Conservation (phyloP, 2,888 invertebrate genomes). For the Andrena fulva region DNA sequence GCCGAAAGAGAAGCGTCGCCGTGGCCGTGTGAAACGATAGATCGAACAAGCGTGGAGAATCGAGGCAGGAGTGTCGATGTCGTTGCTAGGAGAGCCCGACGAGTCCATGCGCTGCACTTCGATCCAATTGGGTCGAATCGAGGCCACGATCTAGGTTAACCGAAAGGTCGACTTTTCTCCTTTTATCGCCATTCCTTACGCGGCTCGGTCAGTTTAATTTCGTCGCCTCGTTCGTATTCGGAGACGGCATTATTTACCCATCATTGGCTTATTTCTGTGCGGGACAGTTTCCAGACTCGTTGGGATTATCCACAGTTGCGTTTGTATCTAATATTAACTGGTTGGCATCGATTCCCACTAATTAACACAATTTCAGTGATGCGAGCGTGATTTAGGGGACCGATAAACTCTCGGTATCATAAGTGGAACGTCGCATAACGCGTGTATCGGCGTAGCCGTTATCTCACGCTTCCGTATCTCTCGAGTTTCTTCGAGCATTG, state of each 20-base stretch:
- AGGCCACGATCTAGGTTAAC: constrained; percentile 80
- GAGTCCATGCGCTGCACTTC: constrained; percentile 44
- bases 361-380: constrained; percentile 48
- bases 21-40: constrained; percentile 31
- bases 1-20: constrained; percentile 35
- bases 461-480: constrained; percentile 42
- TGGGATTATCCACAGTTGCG: too few relatives aligned
- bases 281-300: too few relatives aligned
- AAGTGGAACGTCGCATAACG: constrained; percentile 40
- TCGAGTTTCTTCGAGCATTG: constrained; percentile 38
- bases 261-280: too few relatives aligned
- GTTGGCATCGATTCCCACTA: constrained; percentile 31
- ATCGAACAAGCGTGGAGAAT: constrained; percentile 15
- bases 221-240: not conserved
- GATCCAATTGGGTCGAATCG: not conserved
- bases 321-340: too few relatives aligned
- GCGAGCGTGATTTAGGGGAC: constrained; percentile 39
- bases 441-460: not conserved
- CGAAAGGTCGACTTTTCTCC: constrained; percentile 69
- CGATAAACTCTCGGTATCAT: constrained; percentile 42
- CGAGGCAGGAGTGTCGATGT: not conserved
- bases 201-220: constrained; percentile 15
- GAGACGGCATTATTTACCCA: too few relatives aligned
- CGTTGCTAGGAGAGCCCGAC: not conserved
- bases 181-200: constrained; percentile 46